phyloP scores from a whole-genome alignment of 2,113 vertebrate species.

The Thalassoma bifasciatum region DNA sequence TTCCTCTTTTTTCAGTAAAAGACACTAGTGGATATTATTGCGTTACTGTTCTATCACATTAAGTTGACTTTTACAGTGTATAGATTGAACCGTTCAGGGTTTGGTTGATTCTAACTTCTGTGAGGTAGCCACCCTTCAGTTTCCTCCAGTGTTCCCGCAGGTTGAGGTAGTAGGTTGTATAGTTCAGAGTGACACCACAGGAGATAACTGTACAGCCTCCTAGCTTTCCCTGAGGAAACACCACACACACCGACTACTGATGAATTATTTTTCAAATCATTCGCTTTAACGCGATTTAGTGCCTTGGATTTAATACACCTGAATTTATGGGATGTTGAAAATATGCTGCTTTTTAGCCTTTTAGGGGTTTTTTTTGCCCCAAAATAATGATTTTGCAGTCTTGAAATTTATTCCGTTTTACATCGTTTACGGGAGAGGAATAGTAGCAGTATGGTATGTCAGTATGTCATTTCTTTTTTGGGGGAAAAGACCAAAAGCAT shows the following conservation, averaged over 20 bases:
- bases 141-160: slow-evolving; percentile 79
- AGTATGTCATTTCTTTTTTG: neutral
- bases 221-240: slow-evolving; percentile 95
- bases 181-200: slow-evolving; percentile 98
- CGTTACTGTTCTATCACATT: too few relatives aligned
- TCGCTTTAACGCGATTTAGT: neutral
- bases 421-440: neutral
- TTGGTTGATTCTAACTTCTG: neutral
- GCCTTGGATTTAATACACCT: neutral
- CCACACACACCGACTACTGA: slow-evolving; percentile 24
- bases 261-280: slow-evolving; percentile 9
- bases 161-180: slow-evolving; percentile 99
- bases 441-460: slow-evolving; percentile 1
- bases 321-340: slow-evolving; percentile 15
- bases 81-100: neutral
- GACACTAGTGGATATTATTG: neutral
- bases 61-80: neutral
- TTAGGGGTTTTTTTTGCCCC: neutral
- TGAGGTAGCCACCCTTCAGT: slow-evolving; percentile 2
- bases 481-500: slow-evolving; percentile 12
- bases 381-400: neutral
- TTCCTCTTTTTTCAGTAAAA: neutral
- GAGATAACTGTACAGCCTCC: slow-evolving; percentile 99
- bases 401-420: neutral
- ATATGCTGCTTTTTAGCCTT: neutral